Percentiles rank a stretch among this genome's conserved stretches.
These are phyloP conservation scores for Platygyra sinensis DNA, from an alignment of 64 coral and sea anemone genomes.

Conservation along the genomic window DNA sequence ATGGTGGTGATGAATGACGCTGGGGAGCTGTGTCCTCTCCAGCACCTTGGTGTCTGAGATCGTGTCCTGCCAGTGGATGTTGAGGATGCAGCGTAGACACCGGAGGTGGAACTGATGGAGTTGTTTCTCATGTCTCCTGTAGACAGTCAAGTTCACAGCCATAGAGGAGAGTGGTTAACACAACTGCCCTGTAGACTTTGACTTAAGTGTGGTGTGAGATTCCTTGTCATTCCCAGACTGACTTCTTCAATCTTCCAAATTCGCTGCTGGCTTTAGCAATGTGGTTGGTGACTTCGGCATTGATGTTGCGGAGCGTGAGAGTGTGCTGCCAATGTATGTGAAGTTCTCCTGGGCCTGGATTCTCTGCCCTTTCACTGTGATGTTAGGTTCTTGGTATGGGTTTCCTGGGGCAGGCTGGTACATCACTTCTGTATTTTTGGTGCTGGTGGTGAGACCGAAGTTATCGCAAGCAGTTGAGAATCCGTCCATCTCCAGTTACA, in stretches of 20 bases:
- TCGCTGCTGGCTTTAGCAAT: slow-evolving; percentile 23
- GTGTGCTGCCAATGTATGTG: slow-evolving; percentile 48
- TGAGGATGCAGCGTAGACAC: too few relatives aligned
- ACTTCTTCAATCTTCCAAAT: slow-evolving; percentile 24
- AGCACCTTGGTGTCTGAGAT: too few relatives aligned
- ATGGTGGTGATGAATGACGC: too few relatives aligned
- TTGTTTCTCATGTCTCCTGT: too few relatives aligned
- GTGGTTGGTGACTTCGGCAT: slow-evolving; percentile 16
- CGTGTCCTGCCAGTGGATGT: too few relatives aligned
- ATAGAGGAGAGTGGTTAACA: slow-evolving; percentile 16
- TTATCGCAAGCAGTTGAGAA: too few relatives aligned
- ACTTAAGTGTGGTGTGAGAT: not conserved
- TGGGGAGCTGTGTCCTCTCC: too few relatives aligned
- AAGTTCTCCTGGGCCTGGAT: slow-evolving; percentile 30
- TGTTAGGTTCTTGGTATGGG: not conserved
- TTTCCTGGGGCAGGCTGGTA: slow-evolving; percentile 22
- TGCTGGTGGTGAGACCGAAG: slow-evolving; percentile 57
- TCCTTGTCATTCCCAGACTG: slow-evolving; percentile 38
- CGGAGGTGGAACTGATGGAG: too few relatives aligned
- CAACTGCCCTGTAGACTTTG: slow-evolving; percentile 27
- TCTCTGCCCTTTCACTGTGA: slow-evolving; percentile 26
- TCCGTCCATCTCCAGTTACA: too few relatives aligned
- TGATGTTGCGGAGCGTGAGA: slow-evolving; percentile 8
- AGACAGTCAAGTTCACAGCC: slow-evolving; percentile 43
- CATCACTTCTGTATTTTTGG: too few relatives aligned